Evolutionary conservation across 2,797 vertebrate genomes (phyloP), one percentile per base, ranked within the genome.

Genomic region (Macroramphosus scolopax): DNA sequence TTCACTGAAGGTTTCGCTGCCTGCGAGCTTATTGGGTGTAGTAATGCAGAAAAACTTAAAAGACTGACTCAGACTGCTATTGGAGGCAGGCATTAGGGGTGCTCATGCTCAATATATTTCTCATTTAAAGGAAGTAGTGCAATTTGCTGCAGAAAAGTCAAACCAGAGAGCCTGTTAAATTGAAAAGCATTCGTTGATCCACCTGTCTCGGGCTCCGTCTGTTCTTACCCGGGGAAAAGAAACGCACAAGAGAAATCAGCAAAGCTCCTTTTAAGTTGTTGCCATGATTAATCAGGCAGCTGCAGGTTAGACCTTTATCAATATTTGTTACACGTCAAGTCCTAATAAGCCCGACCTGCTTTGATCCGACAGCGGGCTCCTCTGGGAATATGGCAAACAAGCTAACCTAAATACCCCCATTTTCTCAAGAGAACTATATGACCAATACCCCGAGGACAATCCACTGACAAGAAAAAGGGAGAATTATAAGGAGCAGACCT

Each of bases 31-130:
- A 87, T 78, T 80, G 76, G 72, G 77, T 72, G 71, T 60, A 81
- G 81, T 75, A 78, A 81, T 33, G 72, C 83, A 68, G 68, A 75
- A 56, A 52, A 74, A 76, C 67, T 86, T 89, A 83, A 87, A 85
- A 84, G 84, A 77, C 62, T 62, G 66, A 62, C 59, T 79, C 66
- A 58, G 65, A 72, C 66, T 67, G 61, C 68, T 75, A 80, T 65
- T 71, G 81, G 63, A 70, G 64, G 40, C 31, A 36, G 57, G 63
- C 64, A 78, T 88, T 80, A 80, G 35, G 41, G 56, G 28, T 55
- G 41, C 70, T 74, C 75, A 79, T 68, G 81, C 80, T 76, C 82
- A 81, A 86, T 85, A 77, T 62, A 78, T 65, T 82, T 75, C 73
- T 61, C 65, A 76, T 84, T 78, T 81, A 60, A 68, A 64, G 52